Conservation (phyloP, 1,140 invertebrate genomes). For the Diabrotica undecimpunctata region DNA sequence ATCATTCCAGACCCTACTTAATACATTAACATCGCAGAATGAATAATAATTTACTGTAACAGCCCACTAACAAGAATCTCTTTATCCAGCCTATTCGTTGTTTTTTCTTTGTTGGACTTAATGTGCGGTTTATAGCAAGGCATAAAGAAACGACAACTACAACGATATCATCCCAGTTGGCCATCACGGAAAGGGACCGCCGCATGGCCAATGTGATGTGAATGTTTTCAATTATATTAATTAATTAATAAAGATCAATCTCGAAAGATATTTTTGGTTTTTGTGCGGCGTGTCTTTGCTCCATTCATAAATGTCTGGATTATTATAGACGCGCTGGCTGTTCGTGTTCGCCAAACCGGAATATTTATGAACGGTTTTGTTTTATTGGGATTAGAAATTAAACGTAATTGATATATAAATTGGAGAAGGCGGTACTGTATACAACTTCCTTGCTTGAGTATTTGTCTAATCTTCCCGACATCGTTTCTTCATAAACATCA, state of each 20-base stretch:
- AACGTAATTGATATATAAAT: no score
- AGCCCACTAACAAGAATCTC: background rate
- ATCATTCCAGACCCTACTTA: no score
- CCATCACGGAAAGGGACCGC: conserved; percentile 15
- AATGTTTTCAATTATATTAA: conserved; percentile 39
- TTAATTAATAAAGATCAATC: conserved; percentile 32
- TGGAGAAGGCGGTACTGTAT: no score
- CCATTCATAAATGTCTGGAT: conserved; percentile 28
- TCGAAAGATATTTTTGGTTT: conserved; percentile 26
- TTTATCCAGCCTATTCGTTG: background rate
- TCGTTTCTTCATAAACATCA: no score
- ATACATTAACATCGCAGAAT: no score
- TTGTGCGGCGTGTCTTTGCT: conserved; percentile 30
- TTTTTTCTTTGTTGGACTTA: conserved; percentile 4
- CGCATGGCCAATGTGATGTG: conserved; percentile 22
- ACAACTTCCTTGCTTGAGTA: no score
- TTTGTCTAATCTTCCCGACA: no score
- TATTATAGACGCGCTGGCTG: background rate
- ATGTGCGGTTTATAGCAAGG: conserved; percentile 22
- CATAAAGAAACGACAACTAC: conserved; percentile 28
- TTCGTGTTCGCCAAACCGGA: no score
- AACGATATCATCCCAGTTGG: conserved; percentile 29
- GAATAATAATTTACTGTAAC: no score
- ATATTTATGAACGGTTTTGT: no score
- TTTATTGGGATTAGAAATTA: no score